Evolutionary conservation across 2,797 vertebrate genomes (phyloP), one percentile per base, ranked within the genome.

Genomic region (Sciurus carolinensis): DNA sequence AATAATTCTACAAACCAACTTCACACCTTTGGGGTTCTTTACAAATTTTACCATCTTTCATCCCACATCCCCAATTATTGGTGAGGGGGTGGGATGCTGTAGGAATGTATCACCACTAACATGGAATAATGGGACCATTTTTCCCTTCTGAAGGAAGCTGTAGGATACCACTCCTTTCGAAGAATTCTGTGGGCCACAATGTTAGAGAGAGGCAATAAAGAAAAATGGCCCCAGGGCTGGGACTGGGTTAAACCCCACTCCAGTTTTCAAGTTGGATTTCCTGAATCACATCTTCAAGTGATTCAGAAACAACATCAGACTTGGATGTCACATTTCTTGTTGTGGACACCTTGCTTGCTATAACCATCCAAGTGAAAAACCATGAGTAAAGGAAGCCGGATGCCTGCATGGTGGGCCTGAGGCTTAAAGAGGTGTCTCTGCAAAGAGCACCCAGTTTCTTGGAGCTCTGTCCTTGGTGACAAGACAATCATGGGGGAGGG

Each of bases 131-230:
- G 18, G 52, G 59, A 64, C 44, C 18, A 33, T 62, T 39, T 36
- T 73, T 75, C 79, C 73, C 47, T 90, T 82, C 85, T n/a, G 87
- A 87, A 95, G 73, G 96, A 94, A 52, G 57, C 67, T 87, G 79
- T 83, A 94, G 39, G 77, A 42, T 24, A 62, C 91, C 66, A 42
- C 75, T 95, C 79, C 72, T 64, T 72, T 82, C 30, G 50, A 50
- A 75, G 66, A 93, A 24, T 92, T 76, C 66, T 42, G 12, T 10
- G 54, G 57, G 59, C 59, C 79, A 11, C 66, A 66, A 80, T 77
- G 92, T 67, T 82, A 87, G 79, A 39, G 18, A 20, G 14, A 44
- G 33, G 28, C 77, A 64, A 84, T 26, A 44, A 79, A 93, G 66
- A 87, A 72, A 93, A 30, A 67, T 4, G 69, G 77, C 59, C 66